Conservation (phyloP, 2,888 invertebrate genomes). For the Mylabris sibirica region DNA sequence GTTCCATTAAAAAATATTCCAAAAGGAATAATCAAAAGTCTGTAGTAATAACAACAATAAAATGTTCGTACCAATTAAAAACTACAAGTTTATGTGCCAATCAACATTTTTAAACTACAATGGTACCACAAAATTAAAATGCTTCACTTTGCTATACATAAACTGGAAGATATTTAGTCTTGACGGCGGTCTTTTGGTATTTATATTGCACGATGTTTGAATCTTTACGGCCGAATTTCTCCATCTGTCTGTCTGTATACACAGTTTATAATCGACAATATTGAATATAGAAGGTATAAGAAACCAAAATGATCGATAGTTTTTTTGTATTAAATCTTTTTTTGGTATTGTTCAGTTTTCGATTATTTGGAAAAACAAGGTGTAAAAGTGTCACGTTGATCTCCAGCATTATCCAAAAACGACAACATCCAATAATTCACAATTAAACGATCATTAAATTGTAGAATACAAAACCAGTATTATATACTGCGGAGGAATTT, state of each 20-base stretch:
- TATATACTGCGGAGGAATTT: not conserved
- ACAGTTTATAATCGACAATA: not conserved
- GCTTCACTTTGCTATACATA: slow-evolving; percentile 35
- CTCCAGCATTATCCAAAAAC: slow-evolving; percentile 17
- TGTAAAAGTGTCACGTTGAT: slow-evolving; percentile 47
- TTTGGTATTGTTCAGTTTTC: not conserved
- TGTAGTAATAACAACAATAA: not conserved
- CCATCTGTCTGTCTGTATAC: slow-evolving; percentile 6
- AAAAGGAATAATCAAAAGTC: not conserved
- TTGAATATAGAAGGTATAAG: not conserved
- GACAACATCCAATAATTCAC: slow-evolving; percentile 58
- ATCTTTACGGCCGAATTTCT: slow-evolving; percentile 16
- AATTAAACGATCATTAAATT: slow-evolving; percentile 62
- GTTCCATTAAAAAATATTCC: not conserved
- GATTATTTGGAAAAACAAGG: not conserved
- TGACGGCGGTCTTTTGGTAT: slow-evolving; percentile 6
- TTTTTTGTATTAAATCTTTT: not conserved
- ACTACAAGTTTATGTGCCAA: slow-evolving; percentile 47
- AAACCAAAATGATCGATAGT: not conserved
- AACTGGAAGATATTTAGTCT: slow-evolving; percentile 11
- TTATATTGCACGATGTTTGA: slow-evolving; percentile 11
- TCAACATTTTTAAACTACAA: slow-evolving; percentile 51
- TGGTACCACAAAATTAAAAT: slow-evolving; percentile 47
- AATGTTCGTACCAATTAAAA: slow-evolving; percentile 11
- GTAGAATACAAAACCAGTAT: not conserved